Evolutionary conservation across 2,113 vertebrate genomes (phyloP).

Genomic region (Anhinga anhinga): DNA sequence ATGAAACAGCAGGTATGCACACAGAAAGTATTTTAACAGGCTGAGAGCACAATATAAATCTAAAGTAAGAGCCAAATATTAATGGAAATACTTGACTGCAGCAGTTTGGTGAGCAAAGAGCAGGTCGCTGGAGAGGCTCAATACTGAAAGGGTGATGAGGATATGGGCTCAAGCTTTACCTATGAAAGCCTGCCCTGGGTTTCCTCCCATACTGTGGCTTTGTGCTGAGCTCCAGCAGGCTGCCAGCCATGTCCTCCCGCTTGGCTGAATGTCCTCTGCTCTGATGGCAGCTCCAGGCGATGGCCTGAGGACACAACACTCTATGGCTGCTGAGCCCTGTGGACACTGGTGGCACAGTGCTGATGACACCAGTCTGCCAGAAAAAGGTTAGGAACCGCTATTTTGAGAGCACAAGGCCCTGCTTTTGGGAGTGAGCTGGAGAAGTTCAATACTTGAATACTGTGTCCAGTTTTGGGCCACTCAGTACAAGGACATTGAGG

Average conservation of each 20-base stretch:
- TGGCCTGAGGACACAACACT: not conserved
- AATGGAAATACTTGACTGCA: not conserved
- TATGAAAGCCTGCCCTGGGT: not conserved
- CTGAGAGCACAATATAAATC: not conserved
- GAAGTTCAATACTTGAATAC: too few relatives aligned
- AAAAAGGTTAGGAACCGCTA: not conserved
- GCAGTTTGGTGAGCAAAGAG: not conserved
- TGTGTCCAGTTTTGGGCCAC: too few relatives aligned
- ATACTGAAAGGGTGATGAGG: not conserved
- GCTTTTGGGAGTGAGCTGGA: not conserved
- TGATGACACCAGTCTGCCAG: not conserved
- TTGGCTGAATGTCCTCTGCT: not conserved
- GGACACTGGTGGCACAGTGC: accelerated
- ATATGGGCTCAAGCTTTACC: not conserved
- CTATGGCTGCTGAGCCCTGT: accelerated
- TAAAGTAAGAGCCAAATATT: not conserved
- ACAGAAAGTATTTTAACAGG: not conserved
- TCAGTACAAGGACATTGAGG: too few relatives aligned
- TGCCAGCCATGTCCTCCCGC: not conserved
- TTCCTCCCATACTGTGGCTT: not conserved
- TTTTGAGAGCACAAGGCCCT: not conserved
- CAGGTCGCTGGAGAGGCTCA: not conserved
- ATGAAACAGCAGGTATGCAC: not conserved
- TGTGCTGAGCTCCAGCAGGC: not conserved
- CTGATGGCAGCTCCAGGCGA: not conserved